These are phyloP conservation scores for Aphrophora alni DNA, from an alignment of 2,888 invertebrate genomes.

Conservation along the genomic window DNA sequence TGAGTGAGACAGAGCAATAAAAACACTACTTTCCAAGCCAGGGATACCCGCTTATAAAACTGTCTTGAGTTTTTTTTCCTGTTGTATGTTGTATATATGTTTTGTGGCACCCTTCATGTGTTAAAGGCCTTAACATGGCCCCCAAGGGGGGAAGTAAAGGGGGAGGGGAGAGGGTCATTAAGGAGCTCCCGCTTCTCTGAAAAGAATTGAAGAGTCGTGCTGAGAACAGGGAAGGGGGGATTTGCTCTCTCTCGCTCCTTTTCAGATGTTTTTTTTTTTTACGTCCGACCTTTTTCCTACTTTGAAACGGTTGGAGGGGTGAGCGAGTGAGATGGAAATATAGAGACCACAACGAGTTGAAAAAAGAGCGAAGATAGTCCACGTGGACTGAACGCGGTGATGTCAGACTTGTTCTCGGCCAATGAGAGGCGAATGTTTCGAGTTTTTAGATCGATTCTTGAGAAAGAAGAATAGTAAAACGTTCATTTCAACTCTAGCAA, in stretches of 20 bases:
- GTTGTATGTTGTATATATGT: constrained; percentile 43
- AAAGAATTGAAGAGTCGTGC: constrained; percentile 38
- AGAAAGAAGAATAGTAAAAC: constrained; percentile 31
- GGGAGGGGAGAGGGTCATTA: constrained; percentile 43
- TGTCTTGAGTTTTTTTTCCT: constrained; percentile 31
- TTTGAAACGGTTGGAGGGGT: constrained; percentile 18
- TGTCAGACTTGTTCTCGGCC: constrained; percentile 15
- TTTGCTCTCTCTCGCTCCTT: constrained; percentile 35
- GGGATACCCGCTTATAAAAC: constrained; percentile 25
- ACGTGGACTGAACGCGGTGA: constrained; percentile 41
- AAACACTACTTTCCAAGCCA: constrained; percentile 35
- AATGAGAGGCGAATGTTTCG: neutral
- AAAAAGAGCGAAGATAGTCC: constrained; percentile 38
- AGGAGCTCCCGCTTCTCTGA: constrained; percentile 42
- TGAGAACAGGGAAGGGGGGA: constrained; percentile 32
- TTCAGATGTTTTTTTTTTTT: constrained; percentile 34
- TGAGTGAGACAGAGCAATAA: constrained; percentile 19
- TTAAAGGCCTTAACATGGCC: constrained; percentile 42
- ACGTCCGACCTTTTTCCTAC: constrained; percentile 14
- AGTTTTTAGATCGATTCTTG: constrained; percentile 34
- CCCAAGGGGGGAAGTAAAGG: constrained; percentile 2
- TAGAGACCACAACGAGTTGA: constrained; percentile 9
- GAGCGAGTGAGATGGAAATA: constrained; percentile 24
- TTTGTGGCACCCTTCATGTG: constrained; percentile 47
- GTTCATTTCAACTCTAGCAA: constrained; percentile 31